Evolutionary conservation across 2,888 invertebrate species (phyloP), one percentile per base, ranked within the genome.

Genomic region (Dynastes grantii): DNA sequence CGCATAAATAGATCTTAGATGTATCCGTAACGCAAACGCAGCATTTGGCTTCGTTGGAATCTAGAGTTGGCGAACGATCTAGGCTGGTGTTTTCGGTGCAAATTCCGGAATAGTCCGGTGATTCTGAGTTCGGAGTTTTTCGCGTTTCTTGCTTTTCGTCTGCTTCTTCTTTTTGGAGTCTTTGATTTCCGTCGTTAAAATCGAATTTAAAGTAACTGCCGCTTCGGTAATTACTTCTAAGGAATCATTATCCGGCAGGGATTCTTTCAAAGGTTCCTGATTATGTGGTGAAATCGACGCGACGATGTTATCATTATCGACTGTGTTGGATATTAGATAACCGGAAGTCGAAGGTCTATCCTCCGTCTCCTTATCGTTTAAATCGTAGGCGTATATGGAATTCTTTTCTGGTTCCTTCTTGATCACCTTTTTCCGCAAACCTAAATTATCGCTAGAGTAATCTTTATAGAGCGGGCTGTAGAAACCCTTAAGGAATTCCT

Each of bases 41-140:
- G 37, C 64, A 76, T 53, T 75, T 78, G 13, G 67, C 79, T 13
- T 84, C 86, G 77, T 82, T 89, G 77, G 90, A 87, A 78, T 93
- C 92, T 1, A 91, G 88, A 79, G 92, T 92, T 0, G 93, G 92
- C 9, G 92, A 92, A 84, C 92, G 88, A 86, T 93, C 92, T 85
- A 94, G 87, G 83, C 94, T 94, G 45, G 94, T 94, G 81, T 93
- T 94, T 86, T 94, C 94, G 32, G 94, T 94, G 85, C 94, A 93
- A 71, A 94, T 93, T 0, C 94, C 94, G 0, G 94, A 94, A 86
- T 94, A 94, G 9, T 90, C 90, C 27, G 91, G 90, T 40, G 89
- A 89, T 76, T 88, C 88, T 45, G 86, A 79, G 22, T 22, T 73
- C 79, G 81, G 13, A 73, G 65, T 79, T 79, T 81, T 58, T 89